Evolutionary conservation across 1,140 invertebrate genomes (phyloP), one percentile per base, ranked within the genome.

Genomic region (Pachypeltis micranthus): DNA sequence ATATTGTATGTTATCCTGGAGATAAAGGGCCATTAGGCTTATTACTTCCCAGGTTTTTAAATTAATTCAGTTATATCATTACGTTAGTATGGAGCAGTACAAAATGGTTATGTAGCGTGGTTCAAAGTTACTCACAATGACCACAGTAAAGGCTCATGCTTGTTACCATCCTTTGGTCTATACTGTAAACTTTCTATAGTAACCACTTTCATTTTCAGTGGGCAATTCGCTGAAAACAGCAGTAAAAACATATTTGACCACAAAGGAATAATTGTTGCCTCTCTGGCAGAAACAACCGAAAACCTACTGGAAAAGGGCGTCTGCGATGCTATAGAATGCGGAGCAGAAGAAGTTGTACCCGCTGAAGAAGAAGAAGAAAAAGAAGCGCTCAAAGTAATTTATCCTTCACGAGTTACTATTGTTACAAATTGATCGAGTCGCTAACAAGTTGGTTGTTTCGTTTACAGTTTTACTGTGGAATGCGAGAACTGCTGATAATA

Each of bases 291-390:
- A 65, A 59, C 69, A 68, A 69, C 82, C 27, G 47, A 19, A 19
- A 66, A 69, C 31, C n/a, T 62, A 19, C 60, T 66, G n/a, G 80
- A 85, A 66, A 68, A 71, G 39, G 81, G 78, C 14, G 78, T 77
- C 10, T 82, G 85, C 27, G 76, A 83, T 75, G 84, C 83, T 0
- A 85, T 86, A 65, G 73, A 76, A 64, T 69, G 74, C 44, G 81
- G 79, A 2, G 83, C 83, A 1, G 80, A 84, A 70, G 83, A 86
- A 59, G 81, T 84, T 1, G 72, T 76, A 39, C 71, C 75, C 72
- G 31, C 78, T 34, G 66, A 78, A 24, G 70, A 78, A 10, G 68
- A 75, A 44, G 19, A 25, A 12, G 58, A 29, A 2, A n/a, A n/a
- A 21, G 58, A n/a, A 27, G 27, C 47, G 44, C 31, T 64, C 25